Base-by-base conservation (phyloP, 2,797 vertebrate species). In the Mionectes olivaceus region DNA sequence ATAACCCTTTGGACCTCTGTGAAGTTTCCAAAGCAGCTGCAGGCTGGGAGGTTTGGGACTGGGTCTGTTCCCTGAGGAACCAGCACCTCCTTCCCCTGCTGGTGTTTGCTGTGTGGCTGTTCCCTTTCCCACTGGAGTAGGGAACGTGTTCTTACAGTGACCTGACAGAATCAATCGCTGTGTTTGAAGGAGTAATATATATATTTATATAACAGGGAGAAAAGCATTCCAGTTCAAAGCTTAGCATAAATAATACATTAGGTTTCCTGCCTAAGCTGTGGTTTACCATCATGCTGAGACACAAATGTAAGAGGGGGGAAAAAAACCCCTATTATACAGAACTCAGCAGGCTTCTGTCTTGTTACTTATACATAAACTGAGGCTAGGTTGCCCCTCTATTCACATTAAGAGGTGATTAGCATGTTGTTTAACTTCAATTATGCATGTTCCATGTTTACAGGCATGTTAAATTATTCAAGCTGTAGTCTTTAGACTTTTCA, bases 381-480 rank as follows among this genome's bases (percentile, higher is more conserved):
- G 86, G 83, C 44, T 43, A 60, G 61, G 39, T 32, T 92, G 44
- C 55, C 75, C 52, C 76, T 87, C 56, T 82, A 3, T 50, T 94
- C 83, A 27, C 90, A 47, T 95, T 94, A 79, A 15, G 81, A 96
- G 88, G 93, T 87, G 91, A 97, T 97, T 97, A 96, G 94, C 79
- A 44, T 88, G 90, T 95, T 95, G 88, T 89, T 94, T 93, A 86
- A 41, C 23, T 94, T 97, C 83, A 94, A 96, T 96, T 97, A 96
- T 97, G 83, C 89, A 96, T 93, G 81, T 90, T 92, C 46, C 78
- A 53, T 95, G 95, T 94, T 96, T 96, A 87, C 79, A 92, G 91
- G 78, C 73, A 63, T 81, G 89, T 83, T 96, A 93, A 95, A 96
- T 97, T 96, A 97, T 97, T 88, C 96, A 97, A 87, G 69, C 69